Base-by-base conservation (phyloP, 1,140 invertebrate species). In the Ladona fulva region DNA sequence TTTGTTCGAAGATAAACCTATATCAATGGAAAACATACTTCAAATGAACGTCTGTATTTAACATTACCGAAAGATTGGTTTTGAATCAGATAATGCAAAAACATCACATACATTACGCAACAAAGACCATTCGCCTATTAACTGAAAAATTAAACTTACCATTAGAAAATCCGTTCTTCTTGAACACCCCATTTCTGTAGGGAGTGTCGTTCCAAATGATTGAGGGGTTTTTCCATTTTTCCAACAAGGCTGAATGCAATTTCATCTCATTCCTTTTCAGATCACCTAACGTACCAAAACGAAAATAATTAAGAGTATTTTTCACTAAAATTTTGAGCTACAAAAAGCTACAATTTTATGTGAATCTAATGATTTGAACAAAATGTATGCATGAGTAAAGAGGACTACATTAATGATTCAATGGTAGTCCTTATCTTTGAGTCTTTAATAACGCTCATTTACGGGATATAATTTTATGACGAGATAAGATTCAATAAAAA, bases 141-240 rank as follows among this genome's bases (percentile, higher is more conserved):
- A 5, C 29, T 37, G 29, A 78, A 42, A 80, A 87, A 83, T 87
- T 85, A 77, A 85, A 87, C 79, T 82, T 85, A 76, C 90, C 89
- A 86, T 91, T 91, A 82, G 87, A 88, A 80, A 87, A 85, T 77
- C 85, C 83, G 81, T 85, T 87, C 80, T 86, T 80, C 80, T 86
- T 81, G 80, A 25, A 19, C 12, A 78, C 25, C 14, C 44, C 76
- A 75, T 78, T 77, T 78, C 74, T 66, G 5, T 66, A 22, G 14
- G 85, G 81, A 80, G 83, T 84, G 80, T 84, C 84, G 59, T 86
- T 84, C 89, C 89, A 90, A 80, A 88, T 87, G 78, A 91, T 86
- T 80, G 87, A 84, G 59, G 88, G 86, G 76, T 85, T 82, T 79
- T 88, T 86, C 87, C 77, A 83, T 81, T 80, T 83, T 86, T 79